Percentiles rank a stretch among this genome's conserved stretches.
Evolutionary conservation across 2,888 invertebrate species (phyloP).

Genomic region (Drosophila diplacantha): DNA sequence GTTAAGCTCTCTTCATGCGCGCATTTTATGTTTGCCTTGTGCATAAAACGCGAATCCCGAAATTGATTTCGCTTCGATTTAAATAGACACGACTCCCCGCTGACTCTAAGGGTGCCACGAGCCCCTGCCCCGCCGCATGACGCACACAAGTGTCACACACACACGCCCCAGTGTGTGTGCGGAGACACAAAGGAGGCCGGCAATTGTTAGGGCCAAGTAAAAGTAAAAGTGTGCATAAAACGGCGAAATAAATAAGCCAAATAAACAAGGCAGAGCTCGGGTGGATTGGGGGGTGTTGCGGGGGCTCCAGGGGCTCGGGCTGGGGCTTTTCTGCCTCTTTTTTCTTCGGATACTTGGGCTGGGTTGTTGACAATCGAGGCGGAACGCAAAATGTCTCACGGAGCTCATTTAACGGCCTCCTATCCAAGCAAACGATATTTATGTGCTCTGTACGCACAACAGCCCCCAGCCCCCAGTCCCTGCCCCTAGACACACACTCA

Average conservation of each 20-base stretch:
- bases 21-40: conserved; percentile 65
- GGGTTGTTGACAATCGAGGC: conserved; percentile 34
- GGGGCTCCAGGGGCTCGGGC: not conserved
- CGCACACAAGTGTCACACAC: conserved; percentile 48
- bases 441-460: conserved; percentile 21
- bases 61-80: conserved; percentile 71
- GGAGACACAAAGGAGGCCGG: conserved; percentile 19
- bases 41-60: conserved; percentile 64
- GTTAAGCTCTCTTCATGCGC: conserved; percentile 59
- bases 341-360: not conserved
- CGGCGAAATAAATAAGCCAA: conserved; percentile 66
- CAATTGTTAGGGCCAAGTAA: conserved; percentile 59
- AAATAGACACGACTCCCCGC: conserved; percentile 56
- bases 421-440: conserved; percentile 41
- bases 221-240: conserved; percentile 60
- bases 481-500: not conserved
- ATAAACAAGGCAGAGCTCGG: conserved; percentile 46
- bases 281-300: not conserved
- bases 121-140: conserved; percentile 20
- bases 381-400: conserved; percentile 52
- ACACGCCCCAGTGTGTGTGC: not conserved
- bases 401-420: conserved; percentile 60
- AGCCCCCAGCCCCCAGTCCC: not conserved
- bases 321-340: not conserved
- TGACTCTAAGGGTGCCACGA: conserved; percentile 1